Evolutionary conservation across 2,888 invertebrate species (phyloP).

Genomic region (Caenorhabditis zanzibari): DNA sequence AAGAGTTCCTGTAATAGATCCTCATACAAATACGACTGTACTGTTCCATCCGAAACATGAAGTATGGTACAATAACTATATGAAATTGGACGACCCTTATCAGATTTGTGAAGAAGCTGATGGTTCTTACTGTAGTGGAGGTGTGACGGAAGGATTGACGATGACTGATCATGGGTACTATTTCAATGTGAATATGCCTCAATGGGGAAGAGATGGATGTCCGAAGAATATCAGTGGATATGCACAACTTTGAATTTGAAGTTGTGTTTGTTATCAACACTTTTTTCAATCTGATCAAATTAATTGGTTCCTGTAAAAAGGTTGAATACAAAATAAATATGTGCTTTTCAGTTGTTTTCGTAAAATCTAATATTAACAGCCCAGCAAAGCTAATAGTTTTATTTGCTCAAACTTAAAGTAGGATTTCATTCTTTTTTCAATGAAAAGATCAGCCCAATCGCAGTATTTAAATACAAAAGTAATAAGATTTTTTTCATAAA

Average conservation of each 20-base stretch:
- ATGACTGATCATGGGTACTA: slow-evolving; percentile 50
- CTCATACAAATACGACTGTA: slow-evolving; percentile 26
- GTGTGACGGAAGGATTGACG: slow-evolving; percentile 22
- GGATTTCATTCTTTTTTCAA: too few species aligned
- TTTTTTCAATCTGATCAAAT: too few species aligned
- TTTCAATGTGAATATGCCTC: slow-evolving; percentile 53
- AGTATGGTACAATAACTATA: slow-evolving; percentile 66
- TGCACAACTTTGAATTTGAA: slow-evolving; percentile 25
- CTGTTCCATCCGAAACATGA: slow-evolving; percentile 45
- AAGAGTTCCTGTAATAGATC: slow-evolving; percentile 22
- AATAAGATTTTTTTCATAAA: too few species aligned
- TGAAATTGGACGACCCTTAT: slow-evolving; percentile 34
- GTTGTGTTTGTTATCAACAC: too few species aligned
- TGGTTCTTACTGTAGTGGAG: slow-evolving; percentile 46
- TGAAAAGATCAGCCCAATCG: too few species aligned
- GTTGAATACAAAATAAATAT: too few species aligned
- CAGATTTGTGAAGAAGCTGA: slow-evolving; percentile 55
- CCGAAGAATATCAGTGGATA: slow-evolving; percentile 46
- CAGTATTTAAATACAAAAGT: too few species aligned
- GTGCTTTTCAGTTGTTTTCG: too few species aligned
- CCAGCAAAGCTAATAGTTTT: too few species aligned
- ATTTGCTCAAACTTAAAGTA: too few species aligned
- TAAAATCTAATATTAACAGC: too few species aligned
- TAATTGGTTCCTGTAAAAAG: too few species aligned
- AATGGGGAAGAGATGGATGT: slow-evolving; percentile 61